Conservation (phyloP, 1,140 invertebrate species). For the Lucilia sericata region DNA sequence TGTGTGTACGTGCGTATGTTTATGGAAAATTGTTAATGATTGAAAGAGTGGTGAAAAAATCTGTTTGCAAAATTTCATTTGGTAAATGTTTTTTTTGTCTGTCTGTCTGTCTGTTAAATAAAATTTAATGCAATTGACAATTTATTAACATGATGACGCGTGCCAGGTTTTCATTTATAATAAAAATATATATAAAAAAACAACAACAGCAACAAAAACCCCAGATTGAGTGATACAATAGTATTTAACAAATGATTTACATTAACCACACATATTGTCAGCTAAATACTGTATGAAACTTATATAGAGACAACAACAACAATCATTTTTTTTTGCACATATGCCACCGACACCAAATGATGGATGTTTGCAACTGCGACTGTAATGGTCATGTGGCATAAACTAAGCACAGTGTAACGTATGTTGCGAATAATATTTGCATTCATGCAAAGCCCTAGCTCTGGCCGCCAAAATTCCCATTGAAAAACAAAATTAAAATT, state of each 20-base stretch:
- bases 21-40: conserved; percentile 23
- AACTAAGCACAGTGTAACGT: neutral
- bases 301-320: neutral
- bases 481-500: too few relatives aligned
- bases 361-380: neutral
- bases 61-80: conserved; percentile 11
- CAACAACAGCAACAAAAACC: conserved; percentile 12
- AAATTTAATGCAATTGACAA: conserved; percentile 17
- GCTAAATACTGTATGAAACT: conserved; percentile 7
- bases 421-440: too few relatives aligned
- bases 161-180: neutral
- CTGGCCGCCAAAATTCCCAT: too few relatives aligned
- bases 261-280: conserved; percentile 17
- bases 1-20: neutral
- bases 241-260: conserved; percentile 29
- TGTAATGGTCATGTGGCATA: neutral
- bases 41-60: conserved; percentile 23
- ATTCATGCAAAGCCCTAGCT: too few relatives aligned
- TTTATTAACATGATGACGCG: conserved; percentile 23
- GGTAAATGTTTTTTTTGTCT: neutral
- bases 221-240: conserved; percentile 20
- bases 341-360: neutral
- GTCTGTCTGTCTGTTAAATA: neutral
- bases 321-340: neutral
- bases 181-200: neutral